Evolutionary conservation across 2,113 vertebrate species (phyloP), one percentile per base, ranked within the genome.

Genomic region (Cisticola juncidis): DNA sequence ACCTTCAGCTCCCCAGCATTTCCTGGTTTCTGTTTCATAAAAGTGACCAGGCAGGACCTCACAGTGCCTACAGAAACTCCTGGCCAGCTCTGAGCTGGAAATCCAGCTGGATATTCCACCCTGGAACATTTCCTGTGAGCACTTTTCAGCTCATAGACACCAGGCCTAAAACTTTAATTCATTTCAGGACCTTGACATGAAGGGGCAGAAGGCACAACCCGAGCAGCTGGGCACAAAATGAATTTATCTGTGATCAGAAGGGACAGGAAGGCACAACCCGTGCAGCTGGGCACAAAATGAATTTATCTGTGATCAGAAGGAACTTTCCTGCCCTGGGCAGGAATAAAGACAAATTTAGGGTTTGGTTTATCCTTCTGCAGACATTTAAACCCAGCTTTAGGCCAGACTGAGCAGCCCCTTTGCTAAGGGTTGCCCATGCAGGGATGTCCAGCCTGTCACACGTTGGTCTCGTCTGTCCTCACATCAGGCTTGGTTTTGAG

Each of bases 401-500:
- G 65, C 40, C 47, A 56, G 66, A 5, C 11, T 11, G 13, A 51
- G 56, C 40, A 69, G 54, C 31, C 53, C 22, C 54, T 84, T 53
- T 3, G 3, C 47, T 7, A 6, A 42, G 45, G 35, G 8, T 1
- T 47, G 56, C 17, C 56, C 11, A 0, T 14, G 23, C 4, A 1
- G 1, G 6, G 50, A 6, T 38, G 24, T 5, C 61, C 70, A 78
- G 79, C n/a, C 56, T 8, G 2, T 42, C 42, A 19, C 28, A 35
- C 9, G 5, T 9, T 26, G 48, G 16, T 54, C 57, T 64, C 76
- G 3, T 5, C 42, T 24, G 3, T 12, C 65, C 45, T 7, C 25
- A 5, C 0, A 1, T 3, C 64, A 44, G n/a, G 58, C 51, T 58
- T 31, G 7, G 62, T 15, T 36, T 3, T 2, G 0, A n/a, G 10